A percentile compares a stretch with the other conserved stretches of the same genome.
phyloP scores from a whole-genome alignment of 2,113 vertebrate species.

The Mesoclemmys tuberculata region DNA sequence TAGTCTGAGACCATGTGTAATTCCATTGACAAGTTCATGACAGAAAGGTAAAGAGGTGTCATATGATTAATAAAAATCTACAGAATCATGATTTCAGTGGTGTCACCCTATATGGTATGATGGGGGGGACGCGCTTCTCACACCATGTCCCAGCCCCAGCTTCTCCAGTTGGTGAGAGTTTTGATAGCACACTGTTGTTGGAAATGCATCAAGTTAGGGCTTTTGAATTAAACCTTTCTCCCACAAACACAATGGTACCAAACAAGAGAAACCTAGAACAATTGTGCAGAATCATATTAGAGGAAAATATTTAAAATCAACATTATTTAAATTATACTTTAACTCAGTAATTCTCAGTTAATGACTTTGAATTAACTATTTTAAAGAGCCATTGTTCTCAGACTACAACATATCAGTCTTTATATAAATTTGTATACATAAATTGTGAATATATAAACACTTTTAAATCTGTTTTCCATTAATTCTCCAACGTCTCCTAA shows the following conservation, averaged over 20 bases:
- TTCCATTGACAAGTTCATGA: not conserved
- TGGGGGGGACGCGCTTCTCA: not conserved
- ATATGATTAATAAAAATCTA: not conserved
- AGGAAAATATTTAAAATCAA: not conserved
- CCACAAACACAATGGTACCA: not conserved
- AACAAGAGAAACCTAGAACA: not conserved
- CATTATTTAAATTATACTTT: not conserved
- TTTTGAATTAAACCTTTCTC: too few relatives aligned
- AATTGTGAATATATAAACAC: not conserved
- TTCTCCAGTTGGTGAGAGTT: not conserved
- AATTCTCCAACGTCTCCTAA: not conserved
- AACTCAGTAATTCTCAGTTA: not conserved
- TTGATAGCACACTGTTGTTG: not conserved
- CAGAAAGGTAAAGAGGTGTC: not conserved
- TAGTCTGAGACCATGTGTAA: not conserved
- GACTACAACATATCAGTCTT: not conserved
- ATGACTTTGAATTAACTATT: not conserved
- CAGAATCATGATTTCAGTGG: not conserved
- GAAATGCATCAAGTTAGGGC: too few relatives aligned
- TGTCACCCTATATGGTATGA: not conserved
- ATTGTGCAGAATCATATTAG: not conserved
- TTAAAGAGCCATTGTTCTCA: not conserved
- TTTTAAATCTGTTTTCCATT: not conserved
- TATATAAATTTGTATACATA: not conserved
- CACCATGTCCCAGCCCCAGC: not conserved